Evolutionary conservation across 2,888 invertebrate species (phyloP).

Genomic region (Formica aserva): DNA sequence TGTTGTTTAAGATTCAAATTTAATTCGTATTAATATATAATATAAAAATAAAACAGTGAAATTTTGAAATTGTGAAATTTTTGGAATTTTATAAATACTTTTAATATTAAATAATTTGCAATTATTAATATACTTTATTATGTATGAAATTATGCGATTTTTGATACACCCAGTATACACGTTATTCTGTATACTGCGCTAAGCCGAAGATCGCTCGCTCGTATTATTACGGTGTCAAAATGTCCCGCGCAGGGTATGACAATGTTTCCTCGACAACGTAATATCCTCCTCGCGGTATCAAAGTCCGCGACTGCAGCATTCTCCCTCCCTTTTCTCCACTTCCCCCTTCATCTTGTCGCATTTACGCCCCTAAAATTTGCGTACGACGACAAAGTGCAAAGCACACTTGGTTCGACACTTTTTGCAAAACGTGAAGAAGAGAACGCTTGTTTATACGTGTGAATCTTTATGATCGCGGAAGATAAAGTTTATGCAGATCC

Average conservation of each 20-base stretch:
- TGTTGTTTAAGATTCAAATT: neutral
- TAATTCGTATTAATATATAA: neutral
- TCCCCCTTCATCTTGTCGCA: neutral
- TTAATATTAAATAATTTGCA: neutral
- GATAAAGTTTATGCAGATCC: slow-evolving; percentile 39
- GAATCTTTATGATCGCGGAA: slow-evolving; percentile 23
- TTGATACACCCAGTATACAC: slow-evolving; percentile 7
- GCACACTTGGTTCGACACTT: slow-evolving; percentile 15
- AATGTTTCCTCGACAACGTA: slow-evolving; percentile 60
- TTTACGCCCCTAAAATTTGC: slow-evolving; percentile 30
- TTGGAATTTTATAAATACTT: neutral
- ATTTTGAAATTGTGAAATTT: neutral
- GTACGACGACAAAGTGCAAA: slow-evolving; percentile 24
- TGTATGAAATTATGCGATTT: neutral
- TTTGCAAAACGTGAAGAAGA: neutral
- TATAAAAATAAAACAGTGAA: neutral
- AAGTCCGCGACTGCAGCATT: slow-evolving; percentile 58
- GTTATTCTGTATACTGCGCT: slow-evolving; percentile 9
- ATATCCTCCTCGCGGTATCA: slow-evolving; percentile 65
- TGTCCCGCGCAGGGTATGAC: slow-evolving; percentile 66
- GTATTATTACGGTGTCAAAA: slow-evolving; percentile 68
- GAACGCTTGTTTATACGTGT: neutral
- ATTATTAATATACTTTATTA: neutral
- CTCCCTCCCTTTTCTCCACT: slow-evolving; percentile 15
- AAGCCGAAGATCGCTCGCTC: slow-evolving; percentile 60